Evolutionary conservation across 2,888 invertebrate species (phyloP), one percentile per base, ranked within the genome.

Genomic region (Phengaris arion): DNA sequence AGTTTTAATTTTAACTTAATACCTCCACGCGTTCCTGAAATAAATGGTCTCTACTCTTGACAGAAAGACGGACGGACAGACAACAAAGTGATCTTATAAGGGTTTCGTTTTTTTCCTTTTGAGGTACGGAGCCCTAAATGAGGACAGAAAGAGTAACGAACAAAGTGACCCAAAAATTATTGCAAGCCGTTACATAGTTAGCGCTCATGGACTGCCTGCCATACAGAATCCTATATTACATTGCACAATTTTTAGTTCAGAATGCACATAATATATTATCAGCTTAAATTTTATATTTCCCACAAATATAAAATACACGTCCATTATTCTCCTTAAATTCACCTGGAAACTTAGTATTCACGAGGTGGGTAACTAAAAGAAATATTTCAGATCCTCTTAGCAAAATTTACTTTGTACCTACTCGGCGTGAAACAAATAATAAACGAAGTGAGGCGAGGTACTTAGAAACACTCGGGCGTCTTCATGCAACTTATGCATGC

Each of bases 401-500:
- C 72, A 51, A 13, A 54, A 35, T 72, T 72, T 54, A 72, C 72
- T 52, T 72, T 35, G 72, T 45, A 35, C n/a, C n/a, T n/a, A n/a
- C 15, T 13, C 72, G 48, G 48, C 69, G 72, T 52, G 54, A 13
- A 72, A 54, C 72, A 72, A 54, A 72, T 72, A 72, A 72, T 72
- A 72, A 72, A 72, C 52, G 52, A 54, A 54, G 72, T 72, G 72
- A 72, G 72, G 54, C 35, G 54, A 74, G 81, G 85, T 82, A 82
- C 86, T 89, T 87, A 84, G 87, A 87, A 87, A 87, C 87, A 88
- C 86, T 83, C 83, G 85, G 78, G 81, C 81, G 83, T 85, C 81
- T 79, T 77, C 82, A 79, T 81, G 82, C 83, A 89, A 89, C 85
- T 89, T 87, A 85, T 87, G 85, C 86, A 87, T 87, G 85, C 88